phyloP scores from a whole-genome alignment of 2,888 invertebrate genomes.

The Idaea biselata region DNA sequence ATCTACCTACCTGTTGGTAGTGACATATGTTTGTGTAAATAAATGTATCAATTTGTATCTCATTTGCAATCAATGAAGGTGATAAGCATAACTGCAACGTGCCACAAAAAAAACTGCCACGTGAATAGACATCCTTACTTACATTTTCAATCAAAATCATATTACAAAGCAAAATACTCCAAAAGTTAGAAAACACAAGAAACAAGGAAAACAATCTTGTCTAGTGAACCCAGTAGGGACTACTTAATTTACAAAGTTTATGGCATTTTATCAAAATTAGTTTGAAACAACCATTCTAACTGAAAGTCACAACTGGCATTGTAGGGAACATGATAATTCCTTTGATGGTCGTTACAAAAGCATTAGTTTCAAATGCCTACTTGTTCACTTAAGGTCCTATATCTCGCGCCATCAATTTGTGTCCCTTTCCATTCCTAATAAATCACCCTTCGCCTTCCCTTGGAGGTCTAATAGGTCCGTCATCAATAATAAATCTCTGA shows the following conservation, averaged over 20 bases:
- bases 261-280: neutral
- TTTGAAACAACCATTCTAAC: neutral
- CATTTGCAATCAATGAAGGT: no score
- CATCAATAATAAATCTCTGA: slow-evolving; percentile 29
- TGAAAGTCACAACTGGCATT: neutral
- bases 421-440: slow-evolving; percentile 26
- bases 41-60: no score
- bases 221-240: neutral
- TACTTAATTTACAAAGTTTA: neutral
- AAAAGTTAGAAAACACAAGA: neutral
- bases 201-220: neutral
- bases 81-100: no score
- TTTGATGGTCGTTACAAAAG: neutral
- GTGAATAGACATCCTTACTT: neutral
- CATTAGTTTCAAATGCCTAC: neutral
- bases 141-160: neutral
- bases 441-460: slow-evolving; percentile 25
- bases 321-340: neutral
- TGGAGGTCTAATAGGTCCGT: slow-evolving; percentile 24
- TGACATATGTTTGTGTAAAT: no score
- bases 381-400: slow-evolving; percentile 5
- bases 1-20: no score
- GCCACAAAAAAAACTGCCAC: no score
- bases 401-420: slow-evolving; percentile 21
- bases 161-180: neutral